Conservation (phyloP, 2,888 invertebrate genomes). For the Sinotaia quadrata region DNA sequence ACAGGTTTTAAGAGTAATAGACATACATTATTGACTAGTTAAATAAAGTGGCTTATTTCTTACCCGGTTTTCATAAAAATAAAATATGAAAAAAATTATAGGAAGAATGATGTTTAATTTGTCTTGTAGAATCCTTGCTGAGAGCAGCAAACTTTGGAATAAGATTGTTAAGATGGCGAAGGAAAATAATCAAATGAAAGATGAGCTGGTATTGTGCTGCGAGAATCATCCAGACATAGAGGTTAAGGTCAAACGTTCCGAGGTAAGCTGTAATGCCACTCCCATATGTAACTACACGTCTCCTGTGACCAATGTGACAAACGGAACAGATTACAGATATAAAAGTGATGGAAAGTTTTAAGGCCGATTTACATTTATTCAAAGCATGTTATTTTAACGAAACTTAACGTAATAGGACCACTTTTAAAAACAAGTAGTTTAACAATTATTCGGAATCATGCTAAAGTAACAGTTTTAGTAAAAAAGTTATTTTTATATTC, state of each 20-base stretch:
- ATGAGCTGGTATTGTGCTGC: constrained; percentile 21
- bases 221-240: constrained; percentile 26
- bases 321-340: background rate
- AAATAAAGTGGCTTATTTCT: too few species aligned
- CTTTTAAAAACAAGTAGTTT: too few species aligned
- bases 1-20: too few species aligned
- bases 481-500: too few species aligned
- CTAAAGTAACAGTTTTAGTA: too few species aligned
- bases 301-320: too few species aligned
- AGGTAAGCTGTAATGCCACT: too few species aligned
- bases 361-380: background rate
- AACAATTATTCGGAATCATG: too few species aligned
- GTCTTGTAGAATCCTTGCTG: constrained; percentile 7
- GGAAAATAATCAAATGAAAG: constrained; percentile 6
- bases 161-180: constrained; percentile 22
- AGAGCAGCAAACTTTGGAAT: constrained; percentile 28
- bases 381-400: background rate
- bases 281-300: too few species aligned
- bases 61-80: too few species aligned
- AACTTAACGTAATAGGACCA: too few species aligned
- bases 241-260: background rate
- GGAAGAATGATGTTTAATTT: background rate
- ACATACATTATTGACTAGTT: too few species aligned
- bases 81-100: background rate
- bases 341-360: background rate